phyloP scores from a whole-genome alignment of 1,140 invertebrate species.

The Paralvinella palmiformis region DNA sequence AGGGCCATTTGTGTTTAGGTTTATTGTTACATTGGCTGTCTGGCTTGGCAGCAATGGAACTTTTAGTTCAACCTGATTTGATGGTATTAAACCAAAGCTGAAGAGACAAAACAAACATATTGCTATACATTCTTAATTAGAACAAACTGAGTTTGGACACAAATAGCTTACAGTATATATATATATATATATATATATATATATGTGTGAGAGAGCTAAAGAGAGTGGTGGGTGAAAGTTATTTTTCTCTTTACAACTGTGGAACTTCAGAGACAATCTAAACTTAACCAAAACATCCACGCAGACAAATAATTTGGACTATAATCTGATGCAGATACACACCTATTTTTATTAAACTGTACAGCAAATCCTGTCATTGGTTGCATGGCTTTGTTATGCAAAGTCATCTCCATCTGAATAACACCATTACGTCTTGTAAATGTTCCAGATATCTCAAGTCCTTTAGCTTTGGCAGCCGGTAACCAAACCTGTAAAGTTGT shows the following conservation, averaged over 20 bases:
- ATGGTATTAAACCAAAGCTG: conserved; percentile 89
- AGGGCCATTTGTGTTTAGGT: conserved; percentile 9
- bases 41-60: conserved; percentile 40
- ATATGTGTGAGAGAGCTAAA: no score
- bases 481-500: conserved; percentile 63
- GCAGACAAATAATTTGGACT: no score
- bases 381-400: conserved; percentile 97
- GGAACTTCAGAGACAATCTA: no score
- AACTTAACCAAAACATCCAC: no score
- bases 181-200: no score
- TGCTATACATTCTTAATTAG: neutral
- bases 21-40: conserved; percentile 18
- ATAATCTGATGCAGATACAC: no score
- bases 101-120: conserved; percentile 24
- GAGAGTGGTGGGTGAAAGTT: no score
- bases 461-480: conserved; percentile 88
- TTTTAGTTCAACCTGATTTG: conserved; percentile 69
- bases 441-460: conserved; percentile 89
- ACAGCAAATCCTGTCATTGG: conserved; percentile 93
- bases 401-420: conserved; percentile 92
- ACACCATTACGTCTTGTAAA: conserved; percentile 82
- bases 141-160: no score
- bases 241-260: no score
- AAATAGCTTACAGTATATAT: no score
- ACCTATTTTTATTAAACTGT: conserved; percentile 95